Base-by-base conservation (phyloP, 2,113 vertebrate genomes). In the Tachycineta bicolor region DNA sequence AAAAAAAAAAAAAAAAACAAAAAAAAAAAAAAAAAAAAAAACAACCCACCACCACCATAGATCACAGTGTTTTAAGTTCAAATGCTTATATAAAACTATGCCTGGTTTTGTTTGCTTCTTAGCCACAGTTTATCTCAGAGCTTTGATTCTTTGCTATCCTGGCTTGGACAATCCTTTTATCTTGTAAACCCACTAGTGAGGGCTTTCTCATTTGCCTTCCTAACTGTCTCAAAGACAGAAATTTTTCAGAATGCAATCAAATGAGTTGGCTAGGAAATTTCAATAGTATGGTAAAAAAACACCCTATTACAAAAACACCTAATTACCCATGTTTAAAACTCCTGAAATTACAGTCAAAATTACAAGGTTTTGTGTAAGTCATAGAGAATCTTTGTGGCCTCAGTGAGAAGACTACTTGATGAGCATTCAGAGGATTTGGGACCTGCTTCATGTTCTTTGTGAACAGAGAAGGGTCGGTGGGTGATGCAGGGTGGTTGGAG, bases 191-290 rank as follows among this genome's bases (percentile, higher is more conserved):
- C 74, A 87, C 58, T 89, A 84, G 11, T 58, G 86, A 93, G 21
- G 76, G 50, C 33, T 93, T 95, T 91, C 46, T 70, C 94, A 79
- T 90, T 97, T 89, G n/a, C 94, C 52, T 97, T 94, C 67, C 58
- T 59, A 91, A 74, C 87, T 80, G 43, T 44, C 5, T 34, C 24
- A 84, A 55, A 86, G 29, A 25, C 13, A 56, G 25, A 44, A 75
- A 4, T 4, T 74, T 81, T 94, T 33, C 18, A 16, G 33, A 76
- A 92, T 34, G 11, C 11, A 64, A 41, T 5, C 20, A 39, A 62
- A 58, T 29, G 4, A 49, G 13, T 19, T 80, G 17, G 8, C 3
- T 37, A 80, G 43, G 17, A 70, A 70, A 80, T 41, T 76, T 80
- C 43, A 83, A 37, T 29, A 24, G 5, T 20, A 5, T 6, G 3